A percentile compares a stretch with the other conserved stretches of the same genome.
Conservation (phyloP, 2,113 vertebrate genomes). For the Pseudorasbora parva region DNA sequence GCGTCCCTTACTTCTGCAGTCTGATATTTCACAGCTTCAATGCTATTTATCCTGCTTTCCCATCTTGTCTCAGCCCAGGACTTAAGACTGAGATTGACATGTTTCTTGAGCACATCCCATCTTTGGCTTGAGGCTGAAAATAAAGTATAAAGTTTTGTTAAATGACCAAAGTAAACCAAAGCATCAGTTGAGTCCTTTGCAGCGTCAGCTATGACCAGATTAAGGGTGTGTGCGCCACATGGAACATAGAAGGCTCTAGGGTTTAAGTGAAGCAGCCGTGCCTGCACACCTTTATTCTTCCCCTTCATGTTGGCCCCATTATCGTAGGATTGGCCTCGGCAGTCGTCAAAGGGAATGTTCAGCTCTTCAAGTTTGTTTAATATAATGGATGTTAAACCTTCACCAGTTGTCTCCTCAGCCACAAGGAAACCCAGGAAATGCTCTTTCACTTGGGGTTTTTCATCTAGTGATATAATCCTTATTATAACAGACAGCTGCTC, state of each 20-base stretch:
- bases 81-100: constrained; percentile 43
- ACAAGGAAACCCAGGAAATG: no score
- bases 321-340: no score
- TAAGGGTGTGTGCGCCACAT: constrained; percentile 51
- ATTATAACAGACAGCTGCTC: no score
- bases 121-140: constrained; percentile 50
- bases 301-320: no score
- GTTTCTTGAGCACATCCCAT: constrained; percentile 38
- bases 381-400: no score
- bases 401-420: no score
- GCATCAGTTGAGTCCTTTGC: constrained; percentile 50
- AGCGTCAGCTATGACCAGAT: constrained; percentile 48
- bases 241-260: constrained; percentile 39
- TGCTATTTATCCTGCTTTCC: constrained; percentile 53
- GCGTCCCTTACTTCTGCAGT: constrained; percentile 21
- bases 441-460: no score
- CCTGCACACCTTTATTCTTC: constrained; percentile 21
- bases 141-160: constrained; percentile 1
- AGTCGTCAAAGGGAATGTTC: no score
- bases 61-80: constrained; percentile 49
- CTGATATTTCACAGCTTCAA: constrained; percentile 46
- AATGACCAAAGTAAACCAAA: constrained; percentile 42
- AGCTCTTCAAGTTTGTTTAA: no score
- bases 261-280: constrained; percentile 36
- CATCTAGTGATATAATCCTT: no score